A percentile compares a stretch with the other conserved stretches of the same genome.
Evolutionary conservation across 2,113 vertebrate species (phyloP).

Genomic region (Labrus mixtus): DNA sequence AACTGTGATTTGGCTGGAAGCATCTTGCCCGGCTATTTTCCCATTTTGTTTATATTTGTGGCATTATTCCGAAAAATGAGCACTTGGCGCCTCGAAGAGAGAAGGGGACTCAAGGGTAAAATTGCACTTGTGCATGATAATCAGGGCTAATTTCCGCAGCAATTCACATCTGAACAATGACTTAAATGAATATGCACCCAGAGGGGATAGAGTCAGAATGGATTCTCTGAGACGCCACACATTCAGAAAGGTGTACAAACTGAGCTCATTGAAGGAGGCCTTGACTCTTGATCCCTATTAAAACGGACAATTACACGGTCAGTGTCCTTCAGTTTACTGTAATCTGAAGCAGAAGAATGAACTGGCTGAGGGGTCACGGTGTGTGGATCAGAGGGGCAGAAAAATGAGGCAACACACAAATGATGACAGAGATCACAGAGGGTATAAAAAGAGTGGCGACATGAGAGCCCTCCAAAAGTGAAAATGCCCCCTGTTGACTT

Average conservation of each 20-base stretch:
- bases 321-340: conserved; percentile 37
- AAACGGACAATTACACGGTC: conserved; percentile 50
- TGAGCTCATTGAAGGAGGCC: conserved; percentile 29
- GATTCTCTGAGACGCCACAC: conserved; percentile 13
- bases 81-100: conserved; percentile 42
- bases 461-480: neutral
- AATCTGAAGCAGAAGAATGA: conserved; percentile 38
- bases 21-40: conserved; percentile 62
- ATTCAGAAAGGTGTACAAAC: conserved; percentile 15
- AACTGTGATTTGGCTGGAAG: conserved; percentile 73
- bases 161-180: conserved; percentile 44
- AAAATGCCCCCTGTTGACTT: neutral
- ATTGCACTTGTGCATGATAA: conserved; percentile 41
- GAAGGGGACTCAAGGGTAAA: conserved; percentile 39
- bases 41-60: conserved; percentile 68
- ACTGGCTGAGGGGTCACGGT: conserved; percentile 17
- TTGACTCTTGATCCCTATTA: conserved; percentile 57
- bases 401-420: conserved; percentile 34
- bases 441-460: neutral
- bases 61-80: conserved; percentile 60
- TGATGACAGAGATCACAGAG: neutral
- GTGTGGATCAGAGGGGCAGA: conserved; percentile 8
- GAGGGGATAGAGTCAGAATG: conserved; percentile 28
- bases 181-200: conserved; percentile 44
- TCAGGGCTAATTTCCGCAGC: conserved; percentile 47